These are phyloP conservation scores for Todiramphus chloris DNA, from an alignment of 2,113 vertebrate genomes.

Conservation along the genomic window DNA sequence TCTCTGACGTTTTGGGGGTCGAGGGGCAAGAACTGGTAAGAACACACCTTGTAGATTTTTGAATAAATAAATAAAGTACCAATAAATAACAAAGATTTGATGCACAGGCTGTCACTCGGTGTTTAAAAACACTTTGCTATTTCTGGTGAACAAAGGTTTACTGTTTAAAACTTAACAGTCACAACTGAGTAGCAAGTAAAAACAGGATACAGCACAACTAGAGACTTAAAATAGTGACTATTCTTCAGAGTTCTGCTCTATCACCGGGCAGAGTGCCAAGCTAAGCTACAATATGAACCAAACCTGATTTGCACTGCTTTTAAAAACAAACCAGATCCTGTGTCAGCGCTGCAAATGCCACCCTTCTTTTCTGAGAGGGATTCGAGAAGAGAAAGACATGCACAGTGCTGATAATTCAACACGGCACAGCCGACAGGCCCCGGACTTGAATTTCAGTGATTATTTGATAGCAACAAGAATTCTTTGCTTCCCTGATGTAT, in stretches of 20 bases:
- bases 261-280: conserved; percentile 24
- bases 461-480: neutral
- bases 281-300: neutral
- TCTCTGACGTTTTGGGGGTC: neutral
- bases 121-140: conserved; percentile 27
- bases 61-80: neutral
- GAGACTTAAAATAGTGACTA: conserved; percentile 49
- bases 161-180: conserved; percentile 57
- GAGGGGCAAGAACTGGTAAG: neutral
- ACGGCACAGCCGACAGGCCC: no score
- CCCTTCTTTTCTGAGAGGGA: neutral
- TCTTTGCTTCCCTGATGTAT: neutral
- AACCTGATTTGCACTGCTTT: neutral
- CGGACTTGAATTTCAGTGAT: fast-evolving
- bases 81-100: neutral
- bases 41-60: neutral
- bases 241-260: conserved; percentile 28
- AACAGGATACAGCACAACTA: conserved; percentile 48
- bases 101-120: neutral
- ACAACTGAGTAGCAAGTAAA: conserved; percentile 48
- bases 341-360: neutral
- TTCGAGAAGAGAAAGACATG: neutral
- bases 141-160: conserved; percentile 48
- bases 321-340: neutral
- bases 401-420: neutral